These are phyloP conservation scores for Neostethus bicornis DNA, from an alignment of 2,797 vertebrate species.

Conservation along the genomic window DNA sequence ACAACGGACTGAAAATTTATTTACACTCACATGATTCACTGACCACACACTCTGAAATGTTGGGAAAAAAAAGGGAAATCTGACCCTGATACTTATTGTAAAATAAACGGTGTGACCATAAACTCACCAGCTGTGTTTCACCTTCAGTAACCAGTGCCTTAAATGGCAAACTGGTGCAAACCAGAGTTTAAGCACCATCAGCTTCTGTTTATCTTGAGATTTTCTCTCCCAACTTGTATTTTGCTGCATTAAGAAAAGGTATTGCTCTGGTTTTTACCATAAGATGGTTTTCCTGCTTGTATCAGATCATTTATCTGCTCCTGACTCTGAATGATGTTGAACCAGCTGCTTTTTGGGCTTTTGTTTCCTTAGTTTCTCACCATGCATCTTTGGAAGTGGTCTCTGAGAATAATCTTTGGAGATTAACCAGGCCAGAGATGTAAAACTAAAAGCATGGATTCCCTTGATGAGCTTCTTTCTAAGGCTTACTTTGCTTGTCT, in stretches of 20 bases:
- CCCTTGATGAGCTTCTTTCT: conserved; percentile 64
- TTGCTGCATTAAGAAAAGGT: conserved; percentile 29
- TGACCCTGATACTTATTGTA: conserved; percentile 48
- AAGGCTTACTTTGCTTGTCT: conserved; percentile 53
- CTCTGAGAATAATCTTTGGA: conserved; percentile 53
- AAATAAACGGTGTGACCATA: conserved; percentile 63
- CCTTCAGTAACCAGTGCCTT: conserved; percentile 59
- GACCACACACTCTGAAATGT: conserved; percentile 54
- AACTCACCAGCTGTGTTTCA: conserved; percentile 27
- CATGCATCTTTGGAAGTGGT: conserved; percentile 6
- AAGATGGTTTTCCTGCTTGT: neutral
- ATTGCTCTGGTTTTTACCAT: neutral
- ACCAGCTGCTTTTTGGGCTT: conserved; percentile 26
- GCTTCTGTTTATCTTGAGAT: conserved; percentile 59
- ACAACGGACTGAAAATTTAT: conserved; percentile 42
- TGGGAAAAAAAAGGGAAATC: conserved; percentile 49
- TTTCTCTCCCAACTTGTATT: conserved; percentile 48
- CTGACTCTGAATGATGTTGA: conserved; percentile 23
- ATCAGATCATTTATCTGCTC: conserved; percentile 37
- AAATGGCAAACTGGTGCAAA: conserved; percentile 60
- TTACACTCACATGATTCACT: conserved; percentile 21
- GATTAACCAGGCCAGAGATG: conserved; percentile 45
- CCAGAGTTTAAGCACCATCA: conserved; percentile 53
- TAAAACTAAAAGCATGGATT: conserved; percentile 52
- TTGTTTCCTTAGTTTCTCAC: conserved; percentile 3